Base-by-base conservation (phyloP, 2,113 vertebrate species). In the Verasper variegatus region DNA sequence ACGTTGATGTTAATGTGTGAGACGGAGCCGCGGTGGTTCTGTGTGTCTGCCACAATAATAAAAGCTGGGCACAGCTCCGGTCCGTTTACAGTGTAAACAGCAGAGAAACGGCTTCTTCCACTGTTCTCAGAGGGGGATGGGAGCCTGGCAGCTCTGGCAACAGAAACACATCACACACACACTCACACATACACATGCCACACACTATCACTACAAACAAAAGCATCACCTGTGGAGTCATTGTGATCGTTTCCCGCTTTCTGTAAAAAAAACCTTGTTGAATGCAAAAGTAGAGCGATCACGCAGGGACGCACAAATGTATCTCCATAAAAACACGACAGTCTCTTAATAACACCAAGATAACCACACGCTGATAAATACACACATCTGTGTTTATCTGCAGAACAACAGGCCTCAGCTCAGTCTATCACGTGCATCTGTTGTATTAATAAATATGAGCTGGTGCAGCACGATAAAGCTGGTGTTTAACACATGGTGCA, bases 41-140 rank as follows among this genome's bases (percentile, higher is more conserved):
- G 60, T 67, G 52, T 21, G 49, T 65, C 58, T 71, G 66, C 66
- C 7, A 3, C 26, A 47, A 31, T 73, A 63, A 64, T 65, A 67
- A 66, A 74, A 83, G 45, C 15, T 10, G 11, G 58, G 68, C 68
- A 40, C 55, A 66, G 71, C 47, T 88, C 57, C 40, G 74, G 73
- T 57, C 54, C 58, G 59, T 90, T 85, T 81, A 82, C 81, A 64
- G 56, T 85, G 79, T 80, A 83, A 87, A 82, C 80, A 83, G 15
- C 67, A 70, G 9, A 71, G 55, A 75, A 75, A 86, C 52, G 31
- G 58, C 52, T 75, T 64, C 66, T 77, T 68, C 18, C 51, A 47
- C 72, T 55, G 61, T 71, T 79, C 75, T 79, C 80, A 80, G 65
- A 71, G 75, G 70, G 64, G 70, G 68, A 66, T 65, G 77, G 74